These are phyloP conservation scores for Pteropus rufus DNA, from an alignment of 2,797 vertebrate genomes.

Conservation along the genomic window DNA sequence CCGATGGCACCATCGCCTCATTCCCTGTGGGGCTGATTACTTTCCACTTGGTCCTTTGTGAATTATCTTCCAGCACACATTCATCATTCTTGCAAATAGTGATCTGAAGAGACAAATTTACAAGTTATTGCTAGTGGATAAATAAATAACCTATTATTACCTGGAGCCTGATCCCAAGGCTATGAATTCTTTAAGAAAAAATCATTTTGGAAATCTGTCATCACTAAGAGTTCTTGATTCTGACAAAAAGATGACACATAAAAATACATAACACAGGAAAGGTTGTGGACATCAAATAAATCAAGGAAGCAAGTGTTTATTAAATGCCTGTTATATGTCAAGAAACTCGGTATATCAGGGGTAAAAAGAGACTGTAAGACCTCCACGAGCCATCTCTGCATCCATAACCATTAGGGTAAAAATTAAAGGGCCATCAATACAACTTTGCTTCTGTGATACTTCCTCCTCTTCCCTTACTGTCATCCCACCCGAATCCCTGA, in stretches of 20 bases:
- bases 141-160: slow-evolving; percentile 13
- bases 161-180: not conserved
- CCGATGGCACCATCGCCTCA: slow-evolving; percentile 98
- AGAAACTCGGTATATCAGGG: not conserved
- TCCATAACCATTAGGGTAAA: not conserved
- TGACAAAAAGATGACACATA: not conserved
- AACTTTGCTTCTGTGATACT: not conserved
- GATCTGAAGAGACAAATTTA: slow-evolving; percentile 86
- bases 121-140: slow-evolving; percentile 47
- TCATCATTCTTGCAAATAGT: slow-evolving; percentile 95
- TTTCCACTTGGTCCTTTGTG: slow-evolving; percentile 98
- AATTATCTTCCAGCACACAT: slow-evolving; percentile 97
- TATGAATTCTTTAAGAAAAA: slow-evolving; percentile 17
- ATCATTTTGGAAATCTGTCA: not conserved
- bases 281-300: not conserved
- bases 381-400: not conserved
- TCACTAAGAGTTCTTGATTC: not conserved
- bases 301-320: not conserved
- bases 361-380: not conserved
- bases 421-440: not conserved
- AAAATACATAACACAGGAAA: not conserved
- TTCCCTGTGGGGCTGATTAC: slow-evolving; percentile 99
- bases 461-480: not conserved
- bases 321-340: not conserved
- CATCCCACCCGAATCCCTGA: not conserved